These are phyloP conservation scores for Acanthosepion pharaonis DNA, from an alignment of 2,888 invertebrate species.

Conservation along the genomic window DNA sequence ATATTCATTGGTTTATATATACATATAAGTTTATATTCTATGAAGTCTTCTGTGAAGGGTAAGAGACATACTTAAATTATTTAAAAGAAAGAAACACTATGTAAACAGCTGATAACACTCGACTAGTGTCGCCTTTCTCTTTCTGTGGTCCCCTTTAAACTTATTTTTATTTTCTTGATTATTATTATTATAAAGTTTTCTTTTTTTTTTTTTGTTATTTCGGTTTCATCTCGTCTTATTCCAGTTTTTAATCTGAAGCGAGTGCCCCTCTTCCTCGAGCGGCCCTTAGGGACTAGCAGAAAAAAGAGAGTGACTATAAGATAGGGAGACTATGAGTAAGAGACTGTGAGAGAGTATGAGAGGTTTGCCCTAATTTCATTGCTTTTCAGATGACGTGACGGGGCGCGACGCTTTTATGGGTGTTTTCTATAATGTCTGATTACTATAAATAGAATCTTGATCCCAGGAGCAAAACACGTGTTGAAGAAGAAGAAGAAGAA, in stretches of 20 bases:
- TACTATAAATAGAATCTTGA: neutral
- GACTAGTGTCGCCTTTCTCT: no score
- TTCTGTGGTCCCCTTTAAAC: no score
- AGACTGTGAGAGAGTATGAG: neutral
- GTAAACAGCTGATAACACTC: no score
- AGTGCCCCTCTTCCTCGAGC: neutral
- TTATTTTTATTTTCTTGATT: neutral
- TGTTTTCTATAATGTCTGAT: neutral
- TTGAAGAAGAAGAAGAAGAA: slow-evolving; percentile 6
- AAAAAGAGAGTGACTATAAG: no score
- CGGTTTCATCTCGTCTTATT: neutral
- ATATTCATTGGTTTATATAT: no score
- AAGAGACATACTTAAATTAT: no score
- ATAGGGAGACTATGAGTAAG: no score
- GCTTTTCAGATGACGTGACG: neutral
- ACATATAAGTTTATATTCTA: no score
- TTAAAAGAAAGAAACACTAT: no score
- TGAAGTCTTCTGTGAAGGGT: no score
- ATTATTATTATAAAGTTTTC: neutral
- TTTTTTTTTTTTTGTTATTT: neutral
- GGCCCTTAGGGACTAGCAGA: no score
- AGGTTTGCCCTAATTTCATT: neutral
- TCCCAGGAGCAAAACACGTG: neutral
- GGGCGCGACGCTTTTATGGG: neutral
- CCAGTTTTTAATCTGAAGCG: neutral